Base-by-base conservation (phyloP, 2,888 invertebrate species). In the Endomychus coccineus region DNA sequence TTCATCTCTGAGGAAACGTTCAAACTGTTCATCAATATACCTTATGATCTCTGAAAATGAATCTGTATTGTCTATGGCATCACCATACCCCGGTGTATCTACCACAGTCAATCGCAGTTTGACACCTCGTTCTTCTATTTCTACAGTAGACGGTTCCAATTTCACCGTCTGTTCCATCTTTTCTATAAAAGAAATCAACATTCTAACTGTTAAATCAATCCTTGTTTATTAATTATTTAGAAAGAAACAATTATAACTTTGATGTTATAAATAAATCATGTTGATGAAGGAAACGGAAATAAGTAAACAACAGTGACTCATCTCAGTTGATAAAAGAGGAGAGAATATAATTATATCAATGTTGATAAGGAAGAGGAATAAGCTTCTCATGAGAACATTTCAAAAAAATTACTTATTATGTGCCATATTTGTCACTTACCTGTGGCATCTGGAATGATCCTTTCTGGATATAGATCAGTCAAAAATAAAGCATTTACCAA, bases 21-120 rank as follows among this genome's bases (percentile, higher is more conserved):
- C 91, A 68, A 94, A 97, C 65, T 96, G 96, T 59, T 95, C 92
- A 62, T 97, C 95, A 51, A 97, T 94, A 66, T 96, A 97, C 62
- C 90, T 83, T 48, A 96, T 87, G 50, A 97, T 94, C 40, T 92
- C 84, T 67, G 83, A 80, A 67, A 95, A 95, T 61, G 91, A 90
- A 61, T 94, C 88, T 2, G 88, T 87, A 64, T 90, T 92, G 60
- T 95, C 86, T 49, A 95, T 88, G 9, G 92, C 90, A 68, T 95
- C 95, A 27, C 94, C 94, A 63, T 87, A 95, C 1, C 95, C 95
- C 0, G 95, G 95, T 3, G 95, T 95, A 64, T 96, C 95, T 1
- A 95, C 92, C 2, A 90, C 91, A 0, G 95, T 95, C 38, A 95
- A 69, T 23, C 94, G 77, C 32, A 95, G 70, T 60, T 94, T 94